Evolutionary conservation across 2,797 vertebrate species (phyloP).

Genomic region (Lepus oiostolus): DNA sequence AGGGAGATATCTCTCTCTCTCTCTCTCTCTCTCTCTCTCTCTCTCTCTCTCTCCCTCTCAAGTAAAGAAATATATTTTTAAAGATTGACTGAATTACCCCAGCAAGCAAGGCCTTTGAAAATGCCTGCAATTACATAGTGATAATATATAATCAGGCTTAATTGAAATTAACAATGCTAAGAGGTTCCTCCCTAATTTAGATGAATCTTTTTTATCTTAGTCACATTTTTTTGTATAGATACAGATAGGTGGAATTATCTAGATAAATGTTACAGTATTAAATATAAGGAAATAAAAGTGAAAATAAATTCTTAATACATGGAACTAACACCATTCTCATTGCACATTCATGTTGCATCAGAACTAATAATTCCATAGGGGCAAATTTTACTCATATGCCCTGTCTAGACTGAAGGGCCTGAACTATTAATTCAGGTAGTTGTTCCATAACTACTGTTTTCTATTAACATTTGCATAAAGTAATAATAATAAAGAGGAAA

Average conservation of each 20-base stretch:
- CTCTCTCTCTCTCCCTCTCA: too few species aligned
- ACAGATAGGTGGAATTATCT: not conserved
- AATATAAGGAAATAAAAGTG: slow-evolving; percentile 8
- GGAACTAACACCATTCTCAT: not conserved
- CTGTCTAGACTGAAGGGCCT: not conserved
- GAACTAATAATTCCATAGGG: not conserved
- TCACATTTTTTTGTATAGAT: slow-evolving; percentile 28
- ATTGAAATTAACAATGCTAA: slow-evolving; percentile 30
- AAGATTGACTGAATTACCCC: slow-evolving; percentile 28
- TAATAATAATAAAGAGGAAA: slow-evolving; percentile 79
- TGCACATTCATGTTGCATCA: not conserved
- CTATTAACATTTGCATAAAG: slow-evolving; percentile 72
- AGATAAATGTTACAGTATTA: slow-evolving; percentile 47
- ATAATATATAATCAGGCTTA: not conserved
- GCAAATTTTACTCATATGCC: slow-evolving; percentile 22
- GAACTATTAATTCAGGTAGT: slow-evolving; percentile 53
- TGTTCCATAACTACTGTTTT: slow-evolving; percentile 50
- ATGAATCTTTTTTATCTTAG: slow-evolving; percentile 8
- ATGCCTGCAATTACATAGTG: not conserved
- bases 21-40: too few species aligned
- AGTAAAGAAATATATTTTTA: too few species aligned
- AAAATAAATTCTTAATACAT: slow-evolving; percentile 27
- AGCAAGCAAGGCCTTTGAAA: not conserved
- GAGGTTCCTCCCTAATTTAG: not conserved
- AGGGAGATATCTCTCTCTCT: too few species aligned